These are phyloP conservation scores for Brachyptera risi DNA, from an alignment of 2,888 invertebrate genomes.

Conservation along the genomic window DNA sequence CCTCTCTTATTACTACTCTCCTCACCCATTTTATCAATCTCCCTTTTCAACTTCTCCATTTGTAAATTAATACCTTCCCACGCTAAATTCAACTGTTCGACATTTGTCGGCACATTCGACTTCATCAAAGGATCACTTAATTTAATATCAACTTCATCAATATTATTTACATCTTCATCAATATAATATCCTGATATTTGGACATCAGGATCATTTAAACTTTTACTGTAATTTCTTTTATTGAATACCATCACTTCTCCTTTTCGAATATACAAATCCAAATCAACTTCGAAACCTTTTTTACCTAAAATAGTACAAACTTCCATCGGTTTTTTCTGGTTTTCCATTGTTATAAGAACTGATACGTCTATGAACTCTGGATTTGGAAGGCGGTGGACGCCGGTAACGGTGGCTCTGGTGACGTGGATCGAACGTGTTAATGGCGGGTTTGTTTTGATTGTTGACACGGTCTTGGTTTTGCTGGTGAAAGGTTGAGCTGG, in stretches of 20 bases:
- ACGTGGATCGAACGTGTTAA: conserved; percentile 1
- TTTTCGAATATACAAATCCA: background rate
- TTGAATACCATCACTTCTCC: background rate
- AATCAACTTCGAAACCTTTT: background rate
- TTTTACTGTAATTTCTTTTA: background rate
- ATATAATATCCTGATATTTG: background rate
- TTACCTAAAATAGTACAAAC: background rate
- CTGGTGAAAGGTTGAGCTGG: too few species aligned
- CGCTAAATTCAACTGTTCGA: background rate
- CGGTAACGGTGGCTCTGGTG: background rate
- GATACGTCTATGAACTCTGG: conserved; percentile 2
- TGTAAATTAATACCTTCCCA: background rate
- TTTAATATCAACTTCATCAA: background rate
- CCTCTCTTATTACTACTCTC: background rate
- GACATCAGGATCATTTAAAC: background rate
- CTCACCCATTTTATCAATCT: background rate
- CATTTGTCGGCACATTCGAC: background rate
- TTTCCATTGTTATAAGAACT: background rate
- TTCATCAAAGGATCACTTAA: background rate
- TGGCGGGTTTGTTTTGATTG: too few species aligned
- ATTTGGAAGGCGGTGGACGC: background rate
- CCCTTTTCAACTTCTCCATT: background rate
- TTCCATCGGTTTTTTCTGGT: background rate
- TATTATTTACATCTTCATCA: background rate
- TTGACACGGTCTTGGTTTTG: background rate